These are phyloP conservation scores for Adrianichthys oophorus DNA, from an alignment of 2,797 vertebrate species.

Conservation along the genomic window DNA sequence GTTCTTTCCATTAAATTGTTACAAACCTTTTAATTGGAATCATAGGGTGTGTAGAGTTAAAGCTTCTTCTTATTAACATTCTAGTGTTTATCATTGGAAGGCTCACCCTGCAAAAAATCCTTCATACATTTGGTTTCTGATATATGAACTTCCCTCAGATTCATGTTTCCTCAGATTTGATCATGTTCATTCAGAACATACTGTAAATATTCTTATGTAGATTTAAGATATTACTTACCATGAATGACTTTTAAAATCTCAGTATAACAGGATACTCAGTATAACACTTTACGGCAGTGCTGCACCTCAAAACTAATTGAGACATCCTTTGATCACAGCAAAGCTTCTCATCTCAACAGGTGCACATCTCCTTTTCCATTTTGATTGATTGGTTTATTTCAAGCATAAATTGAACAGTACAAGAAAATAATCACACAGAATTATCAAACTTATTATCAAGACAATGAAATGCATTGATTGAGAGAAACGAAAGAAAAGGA, in stretches of 20 bases:
- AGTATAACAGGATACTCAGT: conserved; percentile 23
- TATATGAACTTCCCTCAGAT: conserved; percentile 4
- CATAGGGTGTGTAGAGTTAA: conserved; percentile 54
- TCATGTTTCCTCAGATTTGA: too few species aligned
- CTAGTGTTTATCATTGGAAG: conserved; percentile 61
- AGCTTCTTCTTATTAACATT: conserved; percentile 65
- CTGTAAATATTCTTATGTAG: too few species aligned
- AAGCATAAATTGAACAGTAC: too few species aligned
- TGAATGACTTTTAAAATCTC: conserved; percentile 12
- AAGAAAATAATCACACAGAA: too few species aligned
- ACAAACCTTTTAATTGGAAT: conserved; percentile 74
- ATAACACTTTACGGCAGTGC: conserved; percentile 26
- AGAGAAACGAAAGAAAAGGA: too few species aligned
- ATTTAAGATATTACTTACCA: too few species aligned
- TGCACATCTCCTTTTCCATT: conserved; percentile 23
- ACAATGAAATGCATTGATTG: too few species aligned
- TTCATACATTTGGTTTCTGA: conserved; percentile 57
- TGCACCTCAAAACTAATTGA: conserved; percentile 36
- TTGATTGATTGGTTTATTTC: too few species aligned
- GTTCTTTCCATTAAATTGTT: conserved; percentile 69
- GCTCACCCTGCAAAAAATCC: conserved; percentile 38
- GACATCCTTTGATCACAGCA: conserved; percentile 60
- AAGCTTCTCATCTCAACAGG: conserved; percentile 26
- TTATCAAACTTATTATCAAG: too few species aligned
- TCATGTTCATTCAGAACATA: too few species aligned